phyloP scores from a whole-genome alignment of 2,797 vertebrate species.

The Pseudochirops cupreus region DNA sequence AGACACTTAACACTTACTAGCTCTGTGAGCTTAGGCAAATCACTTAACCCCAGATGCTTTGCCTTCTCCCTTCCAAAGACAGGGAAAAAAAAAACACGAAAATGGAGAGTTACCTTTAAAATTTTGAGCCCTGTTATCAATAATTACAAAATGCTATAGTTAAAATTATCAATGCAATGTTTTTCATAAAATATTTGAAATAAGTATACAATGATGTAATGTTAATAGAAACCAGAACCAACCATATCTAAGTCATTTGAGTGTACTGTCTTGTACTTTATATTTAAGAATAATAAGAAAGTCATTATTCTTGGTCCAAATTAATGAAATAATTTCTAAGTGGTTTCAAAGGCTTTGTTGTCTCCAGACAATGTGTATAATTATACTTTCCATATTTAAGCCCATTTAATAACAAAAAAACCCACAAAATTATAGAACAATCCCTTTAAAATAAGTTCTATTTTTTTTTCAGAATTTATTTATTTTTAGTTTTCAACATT shows the following conservation, averaged over 20 bases:
- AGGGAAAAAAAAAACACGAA: no score
- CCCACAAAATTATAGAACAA: conserved; percentile 72
- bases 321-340: conserved; percentile 80
- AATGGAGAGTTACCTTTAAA: not conserved
- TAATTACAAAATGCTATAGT: conserved; percentile 83
- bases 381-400: conserved; percentile 78
- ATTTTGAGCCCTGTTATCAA: conserved; percentile 66
- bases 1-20: no score
- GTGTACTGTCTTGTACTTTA: conserved; percentile 80
- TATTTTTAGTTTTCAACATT: no score
- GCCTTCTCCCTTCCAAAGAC: no score
- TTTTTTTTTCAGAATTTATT: no score
- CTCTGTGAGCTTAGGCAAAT: no score
- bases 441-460: conserved; percentile 57
- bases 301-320: conserved; percentile 89
- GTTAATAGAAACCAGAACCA: conserved; percentile 84
- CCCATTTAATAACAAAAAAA: conserved; percentile 68
- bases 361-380: conserved; percentile 86
- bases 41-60: no score
- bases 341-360: conserved; percentile 85
- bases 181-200: conserved; percentile 83
- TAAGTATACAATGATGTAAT: conserved; percentile 90
- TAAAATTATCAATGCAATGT: conserved; percentile 92
- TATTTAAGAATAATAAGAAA: conserved; percentile 92
- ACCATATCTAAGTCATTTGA: conserved; percentile 83